A percentile compares a stretch with the other conserved stretches of the same genome.
These are phyloP conservation scores for Torymus tubicola DNA, from an alignment of 2,888 invertebrate genomes.

Conservation along the genomic window DNA sequence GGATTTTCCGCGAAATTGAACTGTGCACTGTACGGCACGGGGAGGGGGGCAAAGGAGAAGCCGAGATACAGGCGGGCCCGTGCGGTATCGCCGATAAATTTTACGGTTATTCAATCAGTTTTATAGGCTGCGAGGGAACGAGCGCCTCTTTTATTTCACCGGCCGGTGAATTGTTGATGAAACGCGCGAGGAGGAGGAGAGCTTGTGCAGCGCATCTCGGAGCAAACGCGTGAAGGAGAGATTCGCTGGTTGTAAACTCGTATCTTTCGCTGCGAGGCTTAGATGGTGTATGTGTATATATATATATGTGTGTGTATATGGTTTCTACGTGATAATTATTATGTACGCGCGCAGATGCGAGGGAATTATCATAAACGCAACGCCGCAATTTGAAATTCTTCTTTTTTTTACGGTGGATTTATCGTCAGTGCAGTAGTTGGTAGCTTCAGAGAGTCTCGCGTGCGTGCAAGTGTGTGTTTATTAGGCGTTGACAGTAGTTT, in stretches of 20 bases:
- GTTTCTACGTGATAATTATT: constrained; percentile 38
- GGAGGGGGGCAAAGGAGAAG: neutral
- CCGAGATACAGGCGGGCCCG: constrained; percentile 25
- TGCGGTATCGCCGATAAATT: constrained; percentile 43
- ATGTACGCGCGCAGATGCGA: constrained; percentile 7
- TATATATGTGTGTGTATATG: constrained; percentile 14
- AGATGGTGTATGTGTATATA: neutral
- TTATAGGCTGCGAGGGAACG: constrained; percentile 44
- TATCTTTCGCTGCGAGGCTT: constrained; percentile 3
- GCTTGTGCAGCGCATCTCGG: neutral
- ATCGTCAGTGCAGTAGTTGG: too few species aligned
- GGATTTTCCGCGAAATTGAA: constrained; percentile 55
- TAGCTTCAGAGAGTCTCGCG: too few species aligned
- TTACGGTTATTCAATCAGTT: constrained; percentile 57
- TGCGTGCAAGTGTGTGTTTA: neutral
- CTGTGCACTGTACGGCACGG: constrained; percentile 18
- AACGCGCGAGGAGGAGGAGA: constrained; percentile 27
- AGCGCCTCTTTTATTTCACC: constrained; percentile 34
- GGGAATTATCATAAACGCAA: constrained; percentile 35
- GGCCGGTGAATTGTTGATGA: constrained; percentile 49
- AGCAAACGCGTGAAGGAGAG: neutral
- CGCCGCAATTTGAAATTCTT: too few species aligned
- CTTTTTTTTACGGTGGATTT: too few species aligned
- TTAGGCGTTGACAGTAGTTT: neutral
- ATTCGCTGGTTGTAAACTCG: constrained; percentile 24